phyloP scores from a whole-genome alignment of 2,113 vertebrate genomes.

The Apaloderma vittatum region DNA sequence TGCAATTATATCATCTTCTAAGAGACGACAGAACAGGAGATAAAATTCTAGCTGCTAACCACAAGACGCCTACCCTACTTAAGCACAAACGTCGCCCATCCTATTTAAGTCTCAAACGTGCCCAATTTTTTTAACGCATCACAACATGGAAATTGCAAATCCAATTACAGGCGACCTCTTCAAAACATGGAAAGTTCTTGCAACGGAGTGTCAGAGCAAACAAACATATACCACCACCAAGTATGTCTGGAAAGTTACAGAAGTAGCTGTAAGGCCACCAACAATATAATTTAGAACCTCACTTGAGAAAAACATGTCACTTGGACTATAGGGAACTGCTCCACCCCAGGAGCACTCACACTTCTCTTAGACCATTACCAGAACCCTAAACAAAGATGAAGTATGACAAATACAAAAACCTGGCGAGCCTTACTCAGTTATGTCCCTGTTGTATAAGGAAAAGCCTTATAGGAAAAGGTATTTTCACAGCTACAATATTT shows the following conservation, averaged over 20 bases:
- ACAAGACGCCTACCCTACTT: background rate
- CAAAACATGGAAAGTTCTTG: background rate
- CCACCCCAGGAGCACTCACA: rapidly evolving
- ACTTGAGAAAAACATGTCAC: background rate
- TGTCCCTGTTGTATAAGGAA: background rate
- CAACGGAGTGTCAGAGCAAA: background rate
- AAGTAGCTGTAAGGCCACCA: background rate
- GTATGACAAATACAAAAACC: background rate
- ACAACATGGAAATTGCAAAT: background rate
- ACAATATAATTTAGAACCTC: background rate
- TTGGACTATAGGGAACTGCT: background rate
- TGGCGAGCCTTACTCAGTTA: background rate
- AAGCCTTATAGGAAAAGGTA: background rate
- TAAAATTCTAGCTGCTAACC: background rate
- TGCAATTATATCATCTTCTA: background rate
- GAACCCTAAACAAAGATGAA: background rate
- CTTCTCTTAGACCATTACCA: background rate
- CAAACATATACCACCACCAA: too few relatives aligned
- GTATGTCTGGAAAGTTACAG: background rate
- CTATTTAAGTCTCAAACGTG: too few relatives aligned
- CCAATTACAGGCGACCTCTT: background rate
- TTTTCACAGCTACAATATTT: background rate
- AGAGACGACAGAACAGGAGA: background rate
- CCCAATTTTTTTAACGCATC: background rate
- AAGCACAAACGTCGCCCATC: background rate